Evolutionary conservation across 2,797 vertebrate species (phyloP).

Genomic region (Sus cebifrons): DNA sequence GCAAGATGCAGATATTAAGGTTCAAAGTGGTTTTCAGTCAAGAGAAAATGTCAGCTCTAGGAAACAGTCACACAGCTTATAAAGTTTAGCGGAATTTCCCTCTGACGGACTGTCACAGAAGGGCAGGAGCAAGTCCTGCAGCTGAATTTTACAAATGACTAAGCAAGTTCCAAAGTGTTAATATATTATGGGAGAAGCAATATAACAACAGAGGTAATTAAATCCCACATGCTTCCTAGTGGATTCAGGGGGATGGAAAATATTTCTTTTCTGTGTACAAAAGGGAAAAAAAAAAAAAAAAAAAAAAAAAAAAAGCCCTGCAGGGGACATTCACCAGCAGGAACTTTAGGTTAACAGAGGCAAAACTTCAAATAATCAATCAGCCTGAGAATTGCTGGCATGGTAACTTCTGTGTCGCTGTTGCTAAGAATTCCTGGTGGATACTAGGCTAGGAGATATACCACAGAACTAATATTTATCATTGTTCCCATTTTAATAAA

Average conservation of each 20-base stretch:
- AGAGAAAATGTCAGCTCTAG: constrained; percentile 45
- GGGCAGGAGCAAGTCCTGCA: neutral
- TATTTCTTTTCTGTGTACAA: constrained; percentile 68
- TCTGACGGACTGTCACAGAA: neutral
- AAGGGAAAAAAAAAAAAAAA: neutral
- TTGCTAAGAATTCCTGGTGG: constrained; percentile 63
- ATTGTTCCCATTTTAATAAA: constrained; percentile 72
- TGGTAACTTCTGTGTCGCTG: neutral
- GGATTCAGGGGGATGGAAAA: constrained; percentile 60
- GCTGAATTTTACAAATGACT: constrained; percentile 67
- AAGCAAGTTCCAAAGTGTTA: constrained; percentile 50
- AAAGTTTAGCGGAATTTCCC: neutral
- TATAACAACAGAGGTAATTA: constrained; percentile 68
- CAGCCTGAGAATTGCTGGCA: constrained; percentile 16
- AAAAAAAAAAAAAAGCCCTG: neutral
- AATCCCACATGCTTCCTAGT: constrained; percentile 45
- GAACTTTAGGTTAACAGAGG: constrained; percentile 64
- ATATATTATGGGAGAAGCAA: constrained; percentile 12
- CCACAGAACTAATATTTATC: constrained; percentile 54
- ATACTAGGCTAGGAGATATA: constrained; percentile 2
- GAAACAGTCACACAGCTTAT: neutral
- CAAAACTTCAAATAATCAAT: constrained; percentile 37
- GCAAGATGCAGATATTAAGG: constrained; percentile 23
- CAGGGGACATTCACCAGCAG: constrained; percentile 47
- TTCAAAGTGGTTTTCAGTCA: constrained; percentile 20